phyloP scores from a whole-genome alignment of 2,888 invertebrate species.

The Ligdia adustata region DNA sequence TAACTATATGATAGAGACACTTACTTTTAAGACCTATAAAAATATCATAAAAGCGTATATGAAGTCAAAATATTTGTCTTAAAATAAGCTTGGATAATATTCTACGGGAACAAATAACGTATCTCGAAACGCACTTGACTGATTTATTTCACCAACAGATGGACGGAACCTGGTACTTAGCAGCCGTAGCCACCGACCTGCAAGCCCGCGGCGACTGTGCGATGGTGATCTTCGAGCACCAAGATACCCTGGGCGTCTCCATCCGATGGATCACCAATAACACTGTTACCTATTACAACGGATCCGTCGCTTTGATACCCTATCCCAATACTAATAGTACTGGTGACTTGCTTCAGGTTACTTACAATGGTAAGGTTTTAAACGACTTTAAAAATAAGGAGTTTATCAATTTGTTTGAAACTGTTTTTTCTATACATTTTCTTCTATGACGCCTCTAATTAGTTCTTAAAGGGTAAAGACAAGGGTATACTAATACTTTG shows the following conservation, averaged over 20 bases:
- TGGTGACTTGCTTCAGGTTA: slow-evolving; percentile 65
- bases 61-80: too few species aligned
- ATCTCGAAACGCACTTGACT: too few species aligned
- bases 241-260: slow-evolving; percentile 69
- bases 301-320: slow-evolving; percentile 63
- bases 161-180: slow-evolving; percentile 72
- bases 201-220: slow-evolving; percentile 67
- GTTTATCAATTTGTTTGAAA: neutral
- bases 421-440: too few species aligned
- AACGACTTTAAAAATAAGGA: neutral
- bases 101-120: too few species aligned
- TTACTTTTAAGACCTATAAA: too few species aligned
- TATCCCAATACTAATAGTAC: slow-evolving; percentile 59
- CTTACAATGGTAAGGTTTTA: slow-evolving; percentile 61
- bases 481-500: too few species aligned
- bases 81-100: too few species aligned
- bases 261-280: slow-evolving; percentile 72
- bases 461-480: too few species aligned
- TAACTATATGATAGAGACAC: too few species aligned
- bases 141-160: slow-evolving; percentile 52
- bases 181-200: slow-evolving; percentile 64
- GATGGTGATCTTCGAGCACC: slow-evolving; percentile 69
- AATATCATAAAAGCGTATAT: too few species aligned
- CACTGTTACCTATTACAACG: slow-evolving; percentile 67
- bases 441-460: too few species aligned